Percentiles rank a stretch among this genome's conserved stretches.
Evolutionary conservation across 1,140 invertebrate species (phyloP).

Genomic region (Orchestia grillus): DNA sequence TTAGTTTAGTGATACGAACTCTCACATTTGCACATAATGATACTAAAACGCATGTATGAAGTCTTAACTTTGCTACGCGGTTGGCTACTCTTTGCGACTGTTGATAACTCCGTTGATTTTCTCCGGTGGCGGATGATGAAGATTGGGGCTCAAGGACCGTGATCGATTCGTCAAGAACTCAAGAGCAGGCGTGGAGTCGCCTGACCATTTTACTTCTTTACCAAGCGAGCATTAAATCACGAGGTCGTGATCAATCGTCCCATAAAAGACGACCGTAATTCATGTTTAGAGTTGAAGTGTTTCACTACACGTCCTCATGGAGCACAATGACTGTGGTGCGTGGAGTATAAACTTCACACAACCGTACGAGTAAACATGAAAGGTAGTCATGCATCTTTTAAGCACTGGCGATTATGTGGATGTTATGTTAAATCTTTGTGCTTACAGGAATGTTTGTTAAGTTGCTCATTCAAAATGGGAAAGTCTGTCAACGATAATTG

Average conservation of each 20-base stretch:
- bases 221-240: neutral
- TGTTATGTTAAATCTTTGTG: no score
- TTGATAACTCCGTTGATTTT: neutral
- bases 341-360: neutral
- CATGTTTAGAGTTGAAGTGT: neutral
- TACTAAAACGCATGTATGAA: no score
- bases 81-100: neutral
- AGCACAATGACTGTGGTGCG: neutral
- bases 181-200: neutral
- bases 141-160: neutral
- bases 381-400: neutral
- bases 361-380: neutral
- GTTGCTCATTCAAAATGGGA: no score
- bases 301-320: neutral
- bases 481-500: no score
- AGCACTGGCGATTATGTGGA: neutral
- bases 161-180: neutral
- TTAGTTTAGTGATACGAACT: no score
- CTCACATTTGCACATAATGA: no score
- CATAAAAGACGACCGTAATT: constrained; percentile 1
- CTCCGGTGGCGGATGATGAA: neutral
- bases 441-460: no score
- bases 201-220: neutral
- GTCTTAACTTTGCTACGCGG: no score
- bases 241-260: neutral